phyloP scores from a whole-genome alignment of 2,113 vertebrate species.

The Talpa occidentalis region DNA sequence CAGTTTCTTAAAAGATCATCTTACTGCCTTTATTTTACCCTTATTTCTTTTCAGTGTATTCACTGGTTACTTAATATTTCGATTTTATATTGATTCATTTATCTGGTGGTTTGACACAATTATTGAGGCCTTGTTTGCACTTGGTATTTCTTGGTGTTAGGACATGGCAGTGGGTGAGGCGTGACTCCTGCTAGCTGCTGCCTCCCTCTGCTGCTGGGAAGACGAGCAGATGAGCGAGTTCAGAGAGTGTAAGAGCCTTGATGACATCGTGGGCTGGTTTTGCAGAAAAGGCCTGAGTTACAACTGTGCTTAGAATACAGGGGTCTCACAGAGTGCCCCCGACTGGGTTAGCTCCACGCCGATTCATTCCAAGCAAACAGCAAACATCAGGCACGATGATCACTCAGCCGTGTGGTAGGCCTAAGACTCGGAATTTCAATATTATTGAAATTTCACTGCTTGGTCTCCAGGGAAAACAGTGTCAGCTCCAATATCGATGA shows the following conservation, averaged over 20 bases:
- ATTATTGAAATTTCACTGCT: neutral
- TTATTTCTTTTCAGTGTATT: neutral
- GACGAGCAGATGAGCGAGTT: neutral
- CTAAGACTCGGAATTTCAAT: neutral
- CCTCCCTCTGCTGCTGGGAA: neutral
- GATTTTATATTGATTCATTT: neutral
- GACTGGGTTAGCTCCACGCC: neutral
- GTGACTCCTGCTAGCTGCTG: neutral
- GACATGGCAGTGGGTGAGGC: neutral
- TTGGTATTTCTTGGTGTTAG: neutral
- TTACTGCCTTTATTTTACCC: neutral
- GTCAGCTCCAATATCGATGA: neutral
- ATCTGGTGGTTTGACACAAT: neutral
- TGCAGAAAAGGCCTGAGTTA: neutral
- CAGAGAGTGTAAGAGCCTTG: neutral
- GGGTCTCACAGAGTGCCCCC: neutral
- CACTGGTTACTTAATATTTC: neutral
- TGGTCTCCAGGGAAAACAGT: neutral
- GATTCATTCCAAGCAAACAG: neutral
- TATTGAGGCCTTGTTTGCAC: neutral
- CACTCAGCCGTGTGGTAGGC: neutral
- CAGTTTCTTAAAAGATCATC: neutral
- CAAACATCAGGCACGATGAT: neutral
- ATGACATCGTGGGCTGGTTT: neutral
- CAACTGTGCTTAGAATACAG: neutral